Evolutionary conservation across 2,888 invertebrate species (phyloP).

Genomic region (Synergus itoensis): DNA sequence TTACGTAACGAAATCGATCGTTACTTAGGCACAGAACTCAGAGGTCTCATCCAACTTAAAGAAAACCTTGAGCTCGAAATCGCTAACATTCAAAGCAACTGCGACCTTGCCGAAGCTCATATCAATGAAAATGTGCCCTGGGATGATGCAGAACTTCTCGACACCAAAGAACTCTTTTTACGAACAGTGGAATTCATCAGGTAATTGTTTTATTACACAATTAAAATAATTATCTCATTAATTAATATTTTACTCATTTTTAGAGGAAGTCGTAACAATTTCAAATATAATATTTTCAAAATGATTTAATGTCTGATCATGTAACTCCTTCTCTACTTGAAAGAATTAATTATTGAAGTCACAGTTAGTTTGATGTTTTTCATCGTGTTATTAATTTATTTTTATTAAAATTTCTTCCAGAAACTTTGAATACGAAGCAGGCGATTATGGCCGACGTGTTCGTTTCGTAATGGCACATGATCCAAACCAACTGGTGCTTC

Average conservation of each 20-base stretch:
- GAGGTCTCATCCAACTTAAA: constrained; percentile 91
- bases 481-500: constrained; percentile 93
- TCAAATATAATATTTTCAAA: no score
- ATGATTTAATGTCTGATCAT: no score
- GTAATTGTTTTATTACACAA: constrained; percentile 55
- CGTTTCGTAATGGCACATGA: constrained; percentile 94
- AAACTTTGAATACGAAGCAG: constrained; percentile 96
- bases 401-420: constrained; percentile 69
- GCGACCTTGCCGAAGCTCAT: constrained; percentile 96
- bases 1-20: constrained; percentile 94
- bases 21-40: constrained; percentile 92
- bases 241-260: no score
- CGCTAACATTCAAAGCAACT: constrained; percentile 96
- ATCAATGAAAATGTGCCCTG: constrained; percentile 94
- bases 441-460: constrained; percentile 91
- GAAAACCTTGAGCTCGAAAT: constrained; percentile 97
- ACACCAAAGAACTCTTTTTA: constrained; percentile 96
- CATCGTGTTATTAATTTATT: not conserved
- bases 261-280: no score
- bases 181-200: constrained; percentile 96
- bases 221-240: not conserved
- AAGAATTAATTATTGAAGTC: no score
- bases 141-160: constrained; percentile 95
- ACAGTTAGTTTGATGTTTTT: no score
- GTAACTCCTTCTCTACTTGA: no score